Base-by-base conservation (phyloP, 2,113 vertebrate genomes). In the Pachyramphus minor region DNA sequence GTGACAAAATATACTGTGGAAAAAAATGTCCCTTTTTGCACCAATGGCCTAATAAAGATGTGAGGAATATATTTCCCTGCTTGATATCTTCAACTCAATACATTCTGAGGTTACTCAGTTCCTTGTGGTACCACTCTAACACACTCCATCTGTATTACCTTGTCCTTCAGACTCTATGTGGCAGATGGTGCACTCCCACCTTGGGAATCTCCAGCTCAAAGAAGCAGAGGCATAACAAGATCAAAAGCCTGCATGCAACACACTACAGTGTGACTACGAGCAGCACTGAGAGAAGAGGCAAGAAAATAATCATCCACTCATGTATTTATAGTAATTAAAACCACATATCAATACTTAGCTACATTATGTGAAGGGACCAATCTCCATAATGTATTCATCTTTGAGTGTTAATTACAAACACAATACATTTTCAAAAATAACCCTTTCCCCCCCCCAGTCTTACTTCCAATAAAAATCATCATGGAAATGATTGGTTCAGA, bases 401-500 rank as follows among this genome's bases (percentile, higher is more conserved):
- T 66, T 12, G 9, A 35, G 31, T 37, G 30, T 44, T 71, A 76
- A 77, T 66, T 69, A 45, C 8, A 66, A 88, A 71, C 27, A 63
- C 0, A 4, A 28, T 33, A 58, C 35, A 8, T 64, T 80, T 79
- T 47, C 1, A 63, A 50, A 92, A 87, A 44, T 12, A 52, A 47
- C 3, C 2, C 4, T 14, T n/a, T 60, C 31, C 5, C 4, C 3
- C 3, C 7, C 19, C 7, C 6, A 39, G 8, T 18, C 27, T 60
- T 52, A 22, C 2, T 78, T 42, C 58, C 42, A 41, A 20, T 39
- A 74, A 83, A 85, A 88, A 22, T 14, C 10, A 44, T 39, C 4
- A 45, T 14, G 9, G 25, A 14, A 74, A 52, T 49, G 5, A 16
- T 12, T 58, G 16, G 3, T 53, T 73, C 42, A 69, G 11, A 50